Evolutionary conservation across 2,888 invertebrate species (phyloP), one percentile per base, ranked within the genome.

Genomic region (Piscicola geometra): DNA sequence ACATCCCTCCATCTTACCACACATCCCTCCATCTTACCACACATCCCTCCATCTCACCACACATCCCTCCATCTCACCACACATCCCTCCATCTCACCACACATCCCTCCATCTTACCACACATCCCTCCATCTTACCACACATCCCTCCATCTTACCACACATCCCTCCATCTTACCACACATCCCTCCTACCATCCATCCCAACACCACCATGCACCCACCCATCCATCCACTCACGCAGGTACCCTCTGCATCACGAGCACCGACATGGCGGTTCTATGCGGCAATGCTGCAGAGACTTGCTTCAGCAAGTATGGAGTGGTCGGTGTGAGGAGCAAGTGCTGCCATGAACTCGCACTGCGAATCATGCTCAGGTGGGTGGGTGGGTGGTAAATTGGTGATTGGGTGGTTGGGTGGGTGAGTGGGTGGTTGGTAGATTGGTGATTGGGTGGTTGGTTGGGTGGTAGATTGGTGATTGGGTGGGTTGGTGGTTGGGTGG

Each of bases 121-220:
- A n/a, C n/a, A n/a, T n/a, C n/a, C n/a, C n/a, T n/a, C n/a, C n/a
- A n/a, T n/a, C n/a, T n/a, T n/a, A n/a, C n/a, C 32, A 83, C 86
- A 0, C 88, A 90, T 75, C 89, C 90, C 56, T 97, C 95, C 84
- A 90, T 95, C 82, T 93, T 90, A 0, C 90, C 99, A 73, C 99
- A 99, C 85, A 86, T 99, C 76, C 99, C 99, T 87, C 99, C 99
- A 0, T 99, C 98, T 80, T 99, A 99, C 0, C 93, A 94, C 81
- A 94, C 99, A 0, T 90, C 93, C 0, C 90, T 90, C 60, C 99
- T 99, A 86, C 88, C 99, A 0, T 84, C 85, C 81, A 81, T 82
- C 0, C 83, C 84, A 33, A 83, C 85, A 0, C 84, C 85, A 78
- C 81, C 84, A 3, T 81, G 85, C 0, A 75, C 78, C 30, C 82